Conservation (phyloP, 2,797 vertebrate species). For the Adrianichthys oophorus region DNA sequence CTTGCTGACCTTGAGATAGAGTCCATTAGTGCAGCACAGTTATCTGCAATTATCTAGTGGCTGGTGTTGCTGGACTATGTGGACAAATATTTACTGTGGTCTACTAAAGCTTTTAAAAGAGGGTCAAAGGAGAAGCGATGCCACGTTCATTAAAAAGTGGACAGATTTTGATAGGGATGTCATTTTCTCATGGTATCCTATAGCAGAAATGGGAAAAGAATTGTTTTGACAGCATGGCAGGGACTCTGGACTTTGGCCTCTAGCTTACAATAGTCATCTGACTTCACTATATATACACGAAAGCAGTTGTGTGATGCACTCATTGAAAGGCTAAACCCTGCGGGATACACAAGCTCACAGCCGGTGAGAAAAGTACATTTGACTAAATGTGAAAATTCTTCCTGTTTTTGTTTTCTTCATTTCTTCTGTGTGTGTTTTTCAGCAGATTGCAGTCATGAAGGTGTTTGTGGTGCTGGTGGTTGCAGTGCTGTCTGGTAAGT, state of each 20-base stretch:
- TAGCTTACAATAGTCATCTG: slow-evolving; percentile 57
- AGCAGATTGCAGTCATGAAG: slow-evolving; percentile 70
- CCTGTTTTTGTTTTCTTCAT: slow-evolving; percentile 1
- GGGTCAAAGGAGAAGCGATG: neutral
- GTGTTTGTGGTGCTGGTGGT: slow-evolving; percentile 62
- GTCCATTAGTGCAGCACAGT: slow-evolving; percentile 35
- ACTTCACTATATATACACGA: slow-evolving; percentile 65
- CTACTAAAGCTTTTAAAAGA: slow-evolving; percentile 8
- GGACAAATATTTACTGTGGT: slow-evolving; percentile 16
- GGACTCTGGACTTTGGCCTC: slow-evolving; percentile 77
- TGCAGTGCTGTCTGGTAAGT: slow-evolving; percentile 71
- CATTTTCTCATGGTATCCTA: slow-evolving; percentile 36
- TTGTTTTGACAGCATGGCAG: slow-evolving; percentile 75
- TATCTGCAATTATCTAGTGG: slow-evolving; percentile 53
- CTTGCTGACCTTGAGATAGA: slow-evolving; percentile 47
- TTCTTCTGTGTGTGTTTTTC: slow-evolving; percentile 25
- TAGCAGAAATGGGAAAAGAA: slow-evolving; percentile 29
- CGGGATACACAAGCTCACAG: slow-evolving; percentile 27
- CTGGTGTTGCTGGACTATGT: slow-evolving; percentile 20
- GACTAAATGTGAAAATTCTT: neutral
- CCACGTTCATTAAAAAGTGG: neutral
- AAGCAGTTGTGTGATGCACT: slow-evolving; percentile 22
- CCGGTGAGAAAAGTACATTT: slow-evolving; percentile 54
- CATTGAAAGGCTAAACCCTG: slow-evolving; percentile 28
- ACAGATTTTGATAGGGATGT: neutral